phyloP scores from a whole-genome alignment of 2,113 vertebrate genomes.

The Cyprinodon brontotheroides region DNA sequence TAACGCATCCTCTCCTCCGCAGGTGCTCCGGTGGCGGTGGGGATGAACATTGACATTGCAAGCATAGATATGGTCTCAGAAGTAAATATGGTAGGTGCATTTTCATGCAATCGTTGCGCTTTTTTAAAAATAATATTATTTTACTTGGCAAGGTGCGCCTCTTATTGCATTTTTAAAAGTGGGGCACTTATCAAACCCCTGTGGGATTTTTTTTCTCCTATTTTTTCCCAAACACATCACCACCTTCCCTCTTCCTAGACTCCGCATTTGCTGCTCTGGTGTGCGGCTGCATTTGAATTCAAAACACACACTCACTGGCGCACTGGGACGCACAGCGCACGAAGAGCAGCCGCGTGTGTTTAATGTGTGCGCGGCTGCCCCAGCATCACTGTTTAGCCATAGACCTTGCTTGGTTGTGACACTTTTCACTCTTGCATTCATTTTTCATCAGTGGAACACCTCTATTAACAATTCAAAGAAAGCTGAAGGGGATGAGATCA shows the following conservation, averaged over 20 bases:
- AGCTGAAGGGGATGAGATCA: no score
- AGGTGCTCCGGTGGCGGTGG: constrained; percentile 97
- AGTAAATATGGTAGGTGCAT: constrained; percentile 97
- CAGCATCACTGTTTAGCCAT: constrained; percentile 47
- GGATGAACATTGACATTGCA: constrained; percentile 99
- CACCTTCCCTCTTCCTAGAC: constrained; percentile 64
- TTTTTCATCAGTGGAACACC: not conserved
- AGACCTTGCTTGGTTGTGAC: not conserved
- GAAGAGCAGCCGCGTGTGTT: constrained; percentile 11
- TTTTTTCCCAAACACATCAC: constrained; percentile 59
- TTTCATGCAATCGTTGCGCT: constrained; percentile 30
- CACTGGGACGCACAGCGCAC: constrained; percentile 72
- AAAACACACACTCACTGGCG: constrained; percentile 81
- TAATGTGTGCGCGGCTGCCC: constrained; percentile 1
- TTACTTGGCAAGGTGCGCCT: constrained; percentile 32
- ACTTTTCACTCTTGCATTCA: not conserved
- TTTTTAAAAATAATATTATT: not conserved
- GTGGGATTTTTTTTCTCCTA: not conserved
- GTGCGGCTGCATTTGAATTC: constrained; percentile 83
- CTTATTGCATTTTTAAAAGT: constrained; percentile 16
- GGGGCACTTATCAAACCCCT: constrained; percentile 38
- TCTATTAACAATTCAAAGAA: not conserved
- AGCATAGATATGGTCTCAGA: constrained; percentile 99
- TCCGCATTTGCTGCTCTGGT: constrained; percentile 74
- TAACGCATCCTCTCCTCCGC: constrained; percentile 69